A percentile compares a stretch with the other conserved stretches of the same genome.
phyloP scores from a whole-genome alignment of 2,113 vertebrate species.

The Cyphomyrus discorhynchus region DNA sequence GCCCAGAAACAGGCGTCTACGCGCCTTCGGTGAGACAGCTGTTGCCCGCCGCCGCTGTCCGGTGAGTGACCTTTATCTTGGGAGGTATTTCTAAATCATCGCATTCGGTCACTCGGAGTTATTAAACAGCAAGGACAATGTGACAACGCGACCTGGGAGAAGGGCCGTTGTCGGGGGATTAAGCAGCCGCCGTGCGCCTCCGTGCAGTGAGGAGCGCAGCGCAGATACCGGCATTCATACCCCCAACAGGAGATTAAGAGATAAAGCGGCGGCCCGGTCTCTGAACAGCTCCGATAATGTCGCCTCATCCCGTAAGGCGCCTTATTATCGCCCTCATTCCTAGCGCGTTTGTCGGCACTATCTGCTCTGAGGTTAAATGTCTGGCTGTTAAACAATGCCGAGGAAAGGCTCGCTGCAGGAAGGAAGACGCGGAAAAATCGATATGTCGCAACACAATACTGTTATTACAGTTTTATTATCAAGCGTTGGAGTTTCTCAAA shows the following conservation, averaged over 20 bases:
- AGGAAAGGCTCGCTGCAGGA: background rate
- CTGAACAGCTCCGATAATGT: slow-evolving; percentile 11
- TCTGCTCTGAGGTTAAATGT: background rate
- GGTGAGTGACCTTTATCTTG: background rate
- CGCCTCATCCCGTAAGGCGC: background rate
- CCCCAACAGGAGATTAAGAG: slow-evolving; percentile 12
- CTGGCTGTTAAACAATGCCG: background rate
- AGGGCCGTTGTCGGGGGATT: slow-evolving; percentile 11
- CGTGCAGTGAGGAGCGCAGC: background rate
- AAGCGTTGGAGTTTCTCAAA: background rate
- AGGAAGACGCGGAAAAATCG: background rate
- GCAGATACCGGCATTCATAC: slow-evolving; percentile 15
- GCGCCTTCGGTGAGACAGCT: background rate
- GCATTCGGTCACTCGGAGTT: slow-evolving; percentile 5
- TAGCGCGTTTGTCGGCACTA: background rate
- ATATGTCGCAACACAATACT: too few relatives aligned
- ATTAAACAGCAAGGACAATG: slow-evolving; percentile 10
- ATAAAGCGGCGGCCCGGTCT: background rate
- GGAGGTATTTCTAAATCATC: slow-evolving; percentile 13
- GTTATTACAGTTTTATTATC: background rate
- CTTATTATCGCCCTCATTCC: background rate
- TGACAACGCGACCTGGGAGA: background rate
- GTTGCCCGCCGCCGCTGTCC: background rate
- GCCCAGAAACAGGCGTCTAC: background rate
- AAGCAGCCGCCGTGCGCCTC: background rate